phyloP scores from a whole-genome alignment of 2,888 invertebrate species.

The Sphaerophoria taeniata region DNA sequence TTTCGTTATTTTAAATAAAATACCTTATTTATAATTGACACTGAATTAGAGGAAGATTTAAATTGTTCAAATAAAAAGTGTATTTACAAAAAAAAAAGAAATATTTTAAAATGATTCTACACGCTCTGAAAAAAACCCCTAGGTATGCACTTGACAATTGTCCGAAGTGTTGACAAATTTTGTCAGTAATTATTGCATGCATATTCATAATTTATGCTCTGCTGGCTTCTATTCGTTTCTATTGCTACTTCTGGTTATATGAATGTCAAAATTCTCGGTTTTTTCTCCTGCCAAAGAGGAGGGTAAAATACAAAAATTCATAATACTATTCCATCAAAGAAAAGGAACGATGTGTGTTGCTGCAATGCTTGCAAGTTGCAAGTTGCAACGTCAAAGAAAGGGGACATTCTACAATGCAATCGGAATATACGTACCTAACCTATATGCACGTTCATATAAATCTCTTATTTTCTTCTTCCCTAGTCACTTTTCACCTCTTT shows the following conservation, averaged over 20 bases:
- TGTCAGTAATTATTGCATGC: constrained; percentile 4
- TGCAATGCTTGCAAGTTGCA: constrained; percentile 11
- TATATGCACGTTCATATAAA: constrained; percentile 5
- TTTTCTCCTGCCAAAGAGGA: neutral
- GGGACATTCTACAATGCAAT: constrained; percentile 38
- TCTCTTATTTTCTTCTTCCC: constrained; percentile 29
- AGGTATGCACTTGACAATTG: constrained; percentile 44
- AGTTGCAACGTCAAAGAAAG: constrained; percentile 36
- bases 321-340: neutral
- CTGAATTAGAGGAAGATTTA: too few species aligned
- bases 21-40: too few species aligned
- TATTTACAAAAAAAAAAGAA: neutral
- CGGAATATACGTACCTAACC: neutral
- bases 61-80: neutral
- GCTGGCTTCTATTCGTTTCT: constrained; percentile 12
- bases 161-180: constrained; percentile 28
- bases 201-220: neutral
- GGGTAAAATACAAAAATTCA: constrained; percentile 3
- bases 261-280: constrained; percentile 46
- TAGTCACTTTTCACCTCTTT: constrained; percentile 21
- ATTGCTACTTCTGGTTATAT: neutral
- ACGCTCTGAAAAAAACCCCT: neutral
- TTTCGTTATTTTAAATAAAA: too few species aligned
- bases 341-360: constrained; percentile 7
- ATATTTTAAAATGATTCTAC: constrained; percentile 2